A percentile compares a stretch with the other conserved stretches of the same genome.
Conservation (phyloP, 2,113 vertebrate genomes). For the Eurypyga helias region DNA sequence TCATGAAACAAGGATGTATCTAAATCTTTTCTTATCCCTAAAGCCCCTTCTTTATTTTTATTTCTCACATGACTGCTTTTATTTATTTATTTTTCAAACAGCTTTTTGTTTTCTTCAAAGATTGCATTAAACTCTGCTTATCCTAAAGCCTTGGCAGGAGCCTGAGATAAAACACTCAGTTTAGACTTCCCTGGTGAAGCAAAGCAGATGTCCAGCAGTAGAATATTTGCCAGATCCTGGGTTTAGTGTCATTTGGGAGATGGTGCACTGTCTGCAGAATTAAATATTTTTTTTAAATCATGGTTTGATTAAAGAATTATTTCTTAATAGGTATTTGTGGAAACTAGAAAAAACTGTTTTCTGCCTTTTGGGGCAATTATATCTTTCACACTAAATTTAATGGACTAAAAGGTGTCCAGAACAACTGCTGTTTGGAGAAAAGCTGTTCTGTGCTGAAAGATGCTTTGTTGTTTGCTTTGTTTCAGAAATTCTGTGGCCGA, state of each 20-base stretch:
- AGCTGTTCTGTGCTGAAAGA: neutral
- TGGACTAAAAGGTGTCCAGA: neutral
- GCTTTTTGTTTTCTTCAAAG: constrained; percentile 48
- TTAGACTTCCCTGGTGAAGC: neutral
- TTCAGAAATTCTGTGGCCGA: constrained; percentile 86
- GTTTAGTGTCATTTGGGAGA: neutral
- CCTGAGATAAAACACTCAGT: neutral
- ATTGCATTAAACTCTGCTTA: constrained; percentile 32
- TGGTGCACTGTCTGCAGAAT: neutral
- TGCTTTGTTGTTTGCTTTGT: neutral
- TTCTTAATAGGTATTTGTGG: no score
- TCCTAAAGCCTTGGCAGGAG: constrained; percentile 11
- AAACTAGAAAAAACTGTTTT: neutral
- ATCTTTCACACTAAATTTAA: neutral
- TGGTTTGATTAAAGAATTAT: neutral
- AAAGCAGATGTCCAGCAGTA: neutral
- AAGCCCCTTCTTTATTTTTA: constrained; percentile 69
- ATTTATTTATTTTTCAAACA: constrained; percentile 25
- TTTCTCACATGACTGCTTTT: constrained; percentile 57
- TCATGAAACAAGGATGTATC: constrained; percentile 42
- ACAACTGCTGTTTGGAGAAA: neutral
- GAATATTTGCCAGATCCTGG: neutral
- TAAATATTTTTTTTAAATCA: neutral
- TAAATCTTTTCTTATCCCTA: constrained; percentile 78
- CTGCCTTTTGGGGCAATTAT: neutral